Percentiles rank a stretch among this genome's conserved stretches.
phyloP scores from a whole-genome alignment of 1,140 invertebrate species.

The Eulimnadia texana region DNA sequence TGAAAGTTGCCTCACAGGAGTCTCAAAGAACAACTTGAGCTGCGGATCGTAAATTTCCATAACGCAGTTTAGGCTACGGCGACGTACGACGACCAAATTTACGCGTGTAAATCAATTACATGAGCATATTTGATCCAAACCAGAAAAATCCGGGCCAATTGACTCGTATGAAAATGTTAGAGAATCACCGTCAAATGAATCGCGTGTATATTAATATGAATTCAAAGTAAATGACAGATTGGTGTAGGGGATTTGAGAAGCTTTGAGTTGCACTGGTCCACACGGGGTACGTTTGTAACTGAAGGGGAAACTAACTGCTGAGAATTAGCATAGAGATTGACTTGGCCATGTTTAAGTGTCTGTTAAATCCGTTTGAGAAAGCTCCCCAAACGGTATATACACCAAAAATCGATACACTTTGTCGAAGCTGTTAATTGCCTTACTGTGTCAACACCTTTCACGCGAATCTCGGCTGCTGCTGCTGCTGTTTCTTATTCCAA shows the following conservation, averaged over 20 bases:
- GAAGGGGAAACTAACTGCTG: background rate
- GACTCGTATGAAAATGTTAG: no score
- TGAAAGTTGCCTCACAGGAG: background rate
- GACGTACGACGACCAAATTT: background rate
- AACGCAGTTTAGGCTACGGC: background rate
- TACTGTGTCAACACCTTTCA: background rate
- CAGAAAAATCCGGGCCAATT: no score
- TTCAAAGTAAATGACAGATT: no score
- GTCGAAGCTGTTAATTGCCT: background rate
- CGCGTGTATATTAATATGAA: no score
- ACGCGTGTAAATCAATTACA: background rate
- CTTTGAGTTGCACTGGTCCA: background rate
- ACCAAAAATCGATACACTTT: background rate
- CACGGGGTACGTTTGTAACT: background rate
- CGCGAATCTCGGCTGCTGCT: no score
- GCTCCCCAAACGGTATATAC: background rate
- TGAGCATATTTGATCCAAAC: no score
- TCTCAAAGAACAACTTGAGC: background rate
- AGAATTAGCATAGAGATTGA: background rate
- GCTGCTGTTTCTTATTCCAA: no score
- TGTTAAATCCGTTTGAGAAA: background rate
- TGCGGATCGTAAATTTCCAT: background rate
- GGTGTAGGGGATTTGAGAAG: background rate
- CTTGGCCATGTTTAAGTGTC: background rate
- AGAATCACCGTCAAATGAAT: no score